phyloP scores from a whole-genome alignment of 2,113 vertebrate species.

The Lepus americanus region DNA sequence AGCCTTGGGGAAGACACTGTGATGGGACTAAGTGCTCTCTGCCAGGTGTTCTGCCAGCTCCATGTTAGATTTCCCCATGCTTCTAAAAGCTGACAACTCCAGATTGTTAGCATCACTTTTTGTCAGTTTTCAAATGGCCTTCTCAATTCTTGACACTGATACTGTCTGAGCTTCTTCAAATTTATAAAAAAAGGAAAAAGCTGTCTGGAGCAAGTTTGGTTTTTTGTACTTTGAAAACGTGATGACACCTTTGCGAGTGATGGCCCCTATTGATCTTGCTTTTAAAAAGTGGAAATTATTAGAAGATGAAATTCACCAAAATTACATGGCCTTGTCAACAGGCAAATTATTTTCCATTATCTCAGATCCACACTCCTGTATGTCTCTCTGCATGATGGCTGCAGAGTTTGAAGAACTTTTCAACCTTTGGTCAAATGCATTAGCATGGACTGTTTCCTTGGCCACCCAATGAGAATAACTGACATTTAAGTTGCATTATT shows the following conservation, averaged over 20 bases:
- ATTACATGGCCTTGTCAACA: slow-evolving; percentile 59
- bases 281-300: slow-evolving; percentile 76
- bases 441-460: slow-evolving; percentile 24
- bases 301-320: slow-evolving; percentile 68
- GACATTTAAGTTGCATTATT: slow-evolving; percentile 31
- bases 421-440: slow-evolving; percentile 62
- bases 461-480: not conserved
- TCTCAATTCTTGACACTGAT: slow-evolving; percentile 82
- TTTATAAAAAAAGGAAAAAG: slow-evolving; percentile 69
- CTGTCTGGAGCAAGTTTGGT: slow-evolving; percentile 58
- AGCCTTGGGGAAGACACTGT: slow-evolving; percentile 60
- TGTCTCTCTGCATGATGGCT: slow-evolving; percentile 52
- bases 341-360: slow-evolving; percentile 72
- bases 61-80: slow-evolving; percentile 68
- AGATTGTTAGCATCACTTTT: slow-evolving; percentile 82
- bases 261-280: slow-evolving; percentile 62
- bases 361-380: slow-evolving; percentile 59
- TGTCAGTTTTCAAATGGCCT: slow-evolving; percentile 85
- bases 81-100: slow-evolving; percentile 78
- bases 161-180: slow-evolving; percentile 71
- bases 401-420: slow-evolving; percentile 59
- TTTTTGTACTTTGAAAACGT: slow-evolving; percentile 58
- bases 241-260: slow-evolving; percentile 69
- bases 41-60: slow-evolving; percentile 77
- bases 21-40: slow-evolving; percentile 62